These are phyloP conservation scores for Scalopus aquaticus DNA, from an alignment of 2,113 vertebrate genomes.

Conservation along the genomic window DNA sequence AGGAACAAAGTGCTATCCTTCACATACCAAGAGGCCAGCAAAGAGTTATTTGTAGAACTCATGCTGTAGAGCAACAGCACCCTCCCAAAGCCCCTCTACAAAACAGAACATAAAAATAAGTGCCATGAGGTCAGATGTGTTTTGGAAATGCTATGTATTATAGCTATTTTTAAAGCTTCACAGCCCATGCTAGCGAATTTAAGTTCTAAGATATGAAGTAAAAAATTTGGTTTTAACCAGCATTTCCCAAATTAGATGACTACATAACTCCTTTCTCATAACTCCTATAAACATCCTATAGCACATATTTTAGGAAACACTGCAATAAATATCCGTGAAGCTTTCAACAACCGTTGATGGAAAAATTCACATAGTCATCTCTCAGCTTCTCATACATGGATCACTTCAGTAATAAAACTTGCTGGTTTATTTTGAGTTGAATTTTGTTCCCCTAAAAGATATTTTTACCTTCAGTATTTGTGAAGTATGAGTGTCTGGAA, in stretches of 20 bases:
- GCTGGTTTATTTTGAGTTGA: background rate
- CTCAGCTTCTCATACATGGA: background rate
- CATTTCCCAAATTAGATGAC: slow-evolving; percentile 2
- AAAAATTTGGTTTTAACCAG: slow-evolving; percentile 37
- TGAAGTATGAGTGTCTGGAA: slow-evolving; percentile 6
- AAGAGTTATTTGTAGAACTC: background rate
- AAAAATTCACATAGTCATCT: background rate
- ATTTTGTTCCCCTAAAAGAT: background rate
- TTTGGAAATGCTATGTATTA: background rate
- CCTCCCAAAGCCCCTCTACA: background rate
- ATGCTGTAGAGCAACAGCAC: background rate
- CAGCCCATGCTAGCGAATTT: background rate
- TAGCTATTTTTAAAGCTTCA: background rate
- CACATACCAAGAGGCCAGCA: background rate
- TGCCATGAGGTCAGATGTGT: background rate
- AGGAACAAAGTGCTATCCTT: background rate
- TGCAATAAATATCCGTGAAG: background rate
- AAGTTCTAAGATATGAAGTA: background rate
- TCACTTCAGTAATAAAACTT: slow-evolving; percentile 31
- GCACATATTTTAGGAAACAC: background rate
- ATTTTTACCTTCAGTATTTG: background rate
- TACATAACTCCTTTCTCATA: background rate
- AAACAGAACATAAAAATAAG: background rate
- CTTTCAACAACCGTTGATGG: background rate
- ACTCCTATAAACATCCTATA: background rate